These are phyloP conservation scores for Nipponia nippon DNA, from an alignment of 2,113 vertebrate species.

Conservation along the genomic window DNA sequence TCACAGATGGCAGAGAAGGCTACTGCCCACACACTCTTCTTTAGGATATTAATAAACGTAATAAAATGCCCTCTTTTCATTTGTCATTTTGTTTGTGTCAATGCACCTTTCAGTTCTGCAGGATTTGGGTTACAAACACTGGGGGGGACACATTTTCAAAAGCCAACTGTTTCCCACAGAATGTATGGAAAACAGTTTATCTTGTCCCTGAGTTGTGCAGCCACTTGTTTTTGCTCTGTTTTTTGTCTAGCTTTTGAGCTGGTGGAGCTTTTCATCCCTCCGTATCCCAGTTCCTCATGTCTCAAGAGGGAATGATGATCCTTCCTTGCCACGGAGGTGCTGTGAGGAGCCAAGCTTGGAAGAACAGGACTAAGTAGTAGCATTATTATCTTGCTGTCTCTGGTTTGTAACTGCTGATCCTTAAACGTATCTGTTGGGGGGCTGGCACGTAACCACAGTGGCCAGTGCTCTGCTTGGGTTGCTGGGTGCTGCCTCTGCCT, in stretches of 20 bases:
- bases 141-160: neutral
- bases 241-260: neutral
- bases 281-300: rapidly evolving
- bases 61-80: neutral
- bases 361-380: neutral
- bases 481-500: neutral
- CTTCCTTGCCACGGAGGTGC: neutral
- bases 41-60: neutral
- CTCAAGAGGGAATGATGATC: neutral
- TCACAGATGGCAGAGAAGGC: neutral
- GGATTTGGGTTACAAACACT: neutral
- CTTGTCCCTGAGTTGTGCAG: neutral
- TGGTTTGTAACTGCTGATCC: neutral
- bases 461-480: neutral
- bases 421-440: neutral
- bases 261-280: neutral
- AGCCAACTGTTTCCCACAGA: neutral
- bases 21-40: neutral
- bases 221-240: neutral
- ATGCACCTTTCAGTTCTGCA: neutral
- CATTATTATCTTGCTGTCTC: neutral
- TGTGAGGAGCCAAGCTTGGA: neutral
- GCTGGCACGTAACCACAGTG: neutral
- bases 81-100: neutral
- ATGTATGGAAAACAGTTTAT: neutral